These are phyloP conservation scores for Abscondita cerata DNA, from an alignment of 2,888 invertebrate species.

Conservation along the genomic window DNA sequence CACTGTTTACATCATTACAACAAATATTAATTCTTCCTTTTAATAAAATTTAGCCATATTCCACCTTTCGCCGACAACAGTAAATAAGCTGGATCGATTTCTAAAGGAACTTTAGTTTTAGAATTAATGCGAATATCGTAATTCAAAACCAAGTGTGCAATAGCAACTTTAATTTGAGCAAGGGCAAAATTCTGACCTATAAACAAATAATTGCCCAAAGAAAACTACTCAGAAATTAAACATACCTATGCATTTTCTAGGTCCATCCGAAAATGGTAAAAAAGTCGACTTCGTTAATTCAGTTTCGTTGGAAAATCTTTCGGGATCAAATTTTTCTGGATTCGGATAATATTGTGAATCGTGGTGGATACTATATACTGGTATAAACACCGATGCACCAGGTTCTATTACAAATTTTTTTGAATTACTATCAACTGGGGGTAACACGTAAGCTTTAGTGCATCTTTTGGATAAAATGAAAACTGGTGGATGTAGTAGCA, in stretches of 20 bases:
- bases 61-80: constrained; percentile 34
- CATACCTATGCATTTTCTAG: constrained; percentile 23
- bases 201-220: constrained; percentile 9
- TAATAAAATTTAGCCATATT: constrained; percentile 40
- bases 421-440: constrained; percentile 14
- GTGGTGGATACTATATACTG: constrained; percentile 50
- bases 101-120: constrained; percentile 39
- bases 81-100: constrained; percentile 38
- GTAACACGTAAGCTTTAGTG: constrained; percentile 27
- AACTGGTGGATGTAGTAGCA: constrained; percentile 27
- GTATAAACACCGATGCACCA: constrained; percentile 49
- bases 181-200: constrained; percentile 44
- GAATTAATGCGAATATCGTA: constrained; percentile 51
- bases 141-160: constrained; percentile 42
- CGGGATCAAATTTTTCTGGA: too few species aligned
- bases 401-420: constrained; percentile 26
- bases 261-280: too few species aligned
- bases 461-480: constrained; percentile 17
- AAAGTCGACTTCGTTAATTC: too few species aligned
- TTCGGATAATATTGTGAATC: too few species aligned
- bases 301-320: not conserved
- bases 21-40: too few species aligned
- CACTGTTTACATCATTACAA: too few species aligned
- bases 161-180: constrained; percentile 41
- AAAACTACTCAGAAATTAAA: not conserved